Percentiles rank a stretch among this genome's conserved stretches.
These are phyloP conservation scores for Campoplex nolae DNA, from an alignment of 2,888 invertebrate genomes.

Conservation along the genomic window DNA sequence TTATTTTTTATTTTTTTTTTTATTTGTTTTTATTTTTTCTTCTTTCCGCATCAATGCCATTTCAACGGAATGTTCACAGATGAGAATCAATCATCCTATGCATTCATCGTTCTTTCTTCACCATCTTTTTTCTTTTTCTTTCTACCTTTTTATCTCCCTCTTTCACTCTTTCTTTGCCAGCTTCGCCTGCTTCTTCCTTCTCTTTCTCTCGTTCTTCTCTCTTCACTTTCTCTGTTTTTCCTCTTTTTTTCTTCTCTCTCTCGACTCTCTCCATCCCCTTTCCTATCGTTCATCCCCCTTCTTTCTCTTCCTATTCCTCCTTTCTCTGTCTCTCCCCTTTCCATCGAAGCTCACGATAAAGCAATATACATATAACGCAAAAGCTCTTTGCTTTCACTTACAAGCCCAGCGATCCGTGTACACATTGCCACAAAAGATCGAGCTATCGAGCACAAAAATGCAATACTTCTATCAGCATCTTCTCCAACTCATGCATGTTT, in stretches of 20 bases:
- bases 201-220: not conserved
- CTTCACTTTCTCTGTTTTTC: not conserved
- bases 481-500: not conserved
- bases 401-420: slow-evolving; percentile 46
- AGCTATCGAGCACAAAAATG: slow-evolving; percentile 73
- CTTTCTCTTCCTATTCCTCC: not conserved
- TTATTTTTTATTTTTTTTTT: not conserved
- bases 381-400: slow-evolving; percentile 51
- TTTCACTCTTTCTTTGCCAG: not conserved
- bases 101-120: slow-evolving; percentile 28
- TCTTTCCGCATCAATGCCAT: slow-evolving; percentile 9
- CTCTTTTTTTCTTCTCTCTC: not conserved
- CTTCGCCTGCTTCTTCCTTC: not conserved
- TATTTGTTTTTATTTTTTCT: not conserved
- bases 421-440: slow-evolving; percentile 58
- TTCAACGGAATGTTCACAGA: slow-evolving; percentile 61
- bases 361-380: slow-evolving; percentile 29
- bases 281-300: not conserved
- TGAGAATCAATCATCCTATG: slow-evolving; percentile 73
- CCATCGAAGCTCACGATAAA: not conserved
- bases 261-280: not conserved
- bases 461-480: slow-evolving; percentile 67
- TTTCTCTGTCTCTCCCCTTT: not conserved
- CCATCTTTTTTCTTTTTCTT: not conserved
- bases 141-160: not conserved